Percentiles rank a stretch among this genome's conserved stretches.
phyloP scores from a whole-genome alignment of 2,888 invertebrate genomes.

The Acleris literana region DNA sequence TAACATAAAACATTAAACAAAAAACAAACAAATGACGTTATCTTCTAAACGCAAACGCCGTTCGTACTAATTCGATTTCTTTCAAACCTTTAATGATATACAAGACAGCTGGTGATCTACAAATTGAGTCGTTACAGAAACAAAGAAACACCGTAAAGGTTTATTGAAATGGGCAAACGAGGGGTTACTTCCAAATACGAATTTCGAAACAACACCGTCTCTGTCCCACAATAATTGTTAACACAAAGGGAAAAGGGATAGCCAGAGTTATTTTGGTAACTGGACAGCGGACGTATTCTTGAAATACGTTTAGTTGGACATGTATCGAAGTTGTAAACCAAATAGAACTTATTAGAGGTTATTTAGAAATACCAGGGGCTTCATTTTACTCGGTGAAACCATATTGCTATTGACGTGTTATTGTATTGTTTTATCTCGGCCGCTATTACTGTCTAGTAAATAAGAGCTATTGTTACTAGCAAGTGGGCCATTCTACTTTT shows the following conservation, averaged over 20 bases:
- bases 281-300: background rate
- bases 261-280: background rate
- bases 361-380: no score
- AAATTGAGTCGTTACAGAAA: slow-evolving; percentile 32
- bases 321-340: no score
- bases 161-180: slow-evolving; percentile 30
- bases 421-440: no score
- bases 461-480: no score
- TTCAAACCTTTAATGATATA: slow-evolving; percentile 30
- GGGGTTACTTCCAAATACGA: slow-evolving; percentile 28
- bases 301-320: no score
- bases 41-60: background rate
- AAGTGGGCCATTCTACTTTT: no score
- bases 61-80: slow-evolving; percentile 25
- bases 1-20: slow-evolving; percentile 2
- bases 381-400: no score
- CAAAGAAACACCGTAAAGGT: slow-evolving; percentile 34
- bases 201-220: background rate
- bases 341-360: no score
- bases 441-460: no score
- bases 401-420: no score
- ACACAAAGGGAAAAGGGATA: background rate
- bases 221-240: background rate
- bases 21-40: slow-evolving; percentile 19
- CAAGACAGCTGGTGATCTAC: slow-evolving; percentile 36